Conservation (phyloP, 2,888 invertebrate species). For the Pollenia labialis region DNA sequence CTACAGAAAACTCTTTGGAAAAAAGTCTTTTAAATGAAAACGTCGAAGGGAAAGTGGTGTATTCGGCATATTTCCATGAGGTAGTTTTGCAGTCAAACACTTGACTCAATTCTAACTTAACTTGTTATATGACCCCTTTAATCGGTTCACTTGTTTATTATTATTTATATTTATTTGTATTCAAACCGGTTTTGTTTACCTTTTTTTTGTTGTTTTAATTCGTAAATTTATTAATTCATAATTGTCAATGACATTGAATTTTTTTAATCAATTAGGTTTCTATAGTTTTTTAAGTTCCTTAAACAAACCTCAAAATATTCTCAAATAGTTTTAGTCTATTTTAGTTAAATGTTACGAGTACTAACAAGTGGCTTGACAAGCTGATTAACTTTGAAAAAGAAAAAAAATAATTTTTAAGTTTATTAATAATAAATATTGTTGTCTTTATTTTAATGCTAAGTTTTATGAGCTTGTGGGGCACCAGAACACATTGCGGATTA, state of each 20-base stretch:
- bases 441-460: not conserved
- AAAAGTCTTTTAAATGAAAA: not conserved
- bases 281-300: conserved; percentile 44
- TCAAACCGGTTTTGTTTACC: not conserved
- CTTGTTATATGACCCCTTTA: not conserved
- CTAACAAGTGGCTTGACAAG: conserved; percentile 58
- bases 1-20: not conserved
- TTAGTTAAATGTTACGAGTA: conserved; percentile 23
- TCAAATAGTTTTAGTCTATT: conserved; percentile 40
- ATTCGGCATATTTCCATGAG: too few relatives aligned
- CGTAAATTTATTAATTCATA: conserved; percentile 29
- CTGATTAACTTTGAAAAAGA: conserved; percentile 13
- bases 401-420: conserved; percentile 9
- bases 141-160: too few relatives aligned
- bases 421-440: conserved; percentile 6
- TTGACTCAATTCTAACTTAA: too few relatives aligned
- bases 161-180: too few relatives aligned
- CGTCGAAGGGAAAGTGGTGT: too few relatives aligned
- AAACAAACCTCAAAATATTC: conserved; percentile 50
- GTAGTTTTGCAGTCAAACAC: too few relatives aligned
- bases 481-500: conserved; percentile 36
- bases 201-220: conserved; percentile 13
- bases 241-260: conserved; percentile 63
- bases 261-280: not conserved
- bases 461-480: conserved; percentile 56